Evolutionary conservation across 2,888 invertebrate species (phyloP), one percentile per base, ranked within the genome.

Genomic region (Bombylius major): DNA sequence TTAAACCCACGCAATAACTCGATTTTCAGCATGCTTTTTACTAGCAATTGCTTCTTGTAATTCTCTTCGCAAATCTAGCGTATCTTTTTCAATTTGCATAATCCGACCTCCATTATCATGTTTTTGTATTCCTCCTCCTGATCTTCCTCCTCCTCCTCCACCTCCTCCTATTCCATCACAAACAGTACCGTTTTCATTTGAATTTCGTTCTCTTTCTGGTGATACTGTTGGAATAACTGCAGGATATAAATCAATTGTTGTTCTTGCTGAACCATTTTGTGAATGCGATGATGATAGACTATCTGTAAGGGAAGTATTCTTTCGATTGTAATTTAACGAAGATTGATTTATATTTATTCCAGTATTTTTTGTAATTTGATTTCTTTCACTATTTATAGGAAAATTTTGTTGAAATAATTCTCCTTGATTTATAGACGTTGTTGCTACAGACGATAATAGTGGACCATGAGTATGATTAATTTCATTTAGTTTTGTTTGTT

Each of bases 1-100:
- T 59, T 50, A 73, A 68, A 73, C 72, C 72, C 72, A 75, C 74
- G 71, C 73, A 65, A 72, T 71, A 64, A 73, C 71, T 66, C 72
- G 70, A 64, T 69, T 69, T 64, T 73, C 73, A 54, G 73, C 71
- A 62, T 72, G 67, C 63, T 72, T 71, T 62, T 70, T 70, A 60
- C 70, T 70, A 56, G 70, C 69, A 55, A 70, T 64, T 54, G 73
- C 71, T 62, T 72, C 72, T 50, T 68, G 69, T 9, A 73, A 65
- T 59, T 74, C 73, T 58, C 69, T 65, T 53, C 70, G 67, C 13
- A 75, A 62, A 51, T 69, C 69, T 9, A 70, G 62, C 45, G 70
- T 63, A 23, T 65, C 65, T 50, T 65, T 59, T 54, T 60, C 62
- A 54, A 61, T 59, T 61, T 64, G 60, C 47, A 63, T 48, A 13